Evolutionary conservation across 2,797 vertebrate species (phyloP).

Genomic region (Syngnathus rostellatus): DNA sequence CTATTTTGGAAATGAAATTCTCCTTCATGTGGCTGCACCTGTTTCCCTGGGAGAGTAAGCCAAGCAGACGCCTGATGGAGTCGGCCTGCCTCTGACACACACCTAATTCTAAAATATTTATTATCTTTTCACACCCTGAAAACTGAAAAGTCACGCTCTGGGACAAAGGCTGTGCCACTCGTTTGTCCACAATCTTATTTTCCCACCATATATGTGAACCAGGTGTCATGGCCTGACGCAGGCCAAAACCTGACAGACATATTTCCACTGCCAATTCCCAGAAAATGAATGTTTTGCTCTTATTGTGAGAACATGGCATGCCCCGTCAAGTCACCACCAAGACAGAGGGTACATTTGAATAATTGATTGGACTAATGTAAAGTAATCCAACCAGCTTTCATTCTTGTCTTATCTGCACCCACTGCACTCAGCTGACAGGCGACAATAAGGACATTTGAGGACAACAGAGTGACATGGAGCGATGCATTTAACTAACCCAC

Average conservation of each 20-base stretch:
- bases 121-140: conserved; percentile 89
- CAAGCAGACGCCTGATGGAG: conserved; percentile 86
- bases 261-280: conserved; percentile 37
- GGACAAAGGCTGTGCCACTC: conserved; percentile 77
- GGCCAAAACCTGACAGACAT: conserved; percentile 29
- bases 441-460: conserved; percentile 62
- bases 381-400: conserved; percentile 70
- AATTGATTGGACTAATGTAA: conserved; percentile 79
- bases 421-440: conserved; percentile 56
- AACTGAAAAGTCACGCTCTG: conserved; percentile 79
- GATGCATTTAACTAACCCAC: conserved; percentile 63
- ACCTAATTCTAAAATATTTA: conserved; percentile 99
- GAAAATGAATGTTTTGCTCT: conserved; percentile 30
- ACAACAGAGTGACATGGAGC: conserved; percentile 58
- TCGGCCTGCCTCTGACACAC: conserved; percentile 77
- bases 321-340: conserved; percentile 55
- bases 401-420: conserved; percentile 63
- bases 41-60: conserved; percentile 87
- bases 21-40: conserved; percentile 92
- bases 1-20: conserved; percentile 97
- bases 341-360: conserved; percentile 69
- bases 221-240: conserved; percentile 44
- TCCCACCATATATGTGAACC: conserved; percentile 49
- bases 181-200: conserved; percentile 35
- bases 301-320: conserved; percentile 32